These are phyloP conservation scores for Anhinga rufa DNA, from an alignment of 2,113 vertebrate species.

Conservation along the genomic window DNA sequence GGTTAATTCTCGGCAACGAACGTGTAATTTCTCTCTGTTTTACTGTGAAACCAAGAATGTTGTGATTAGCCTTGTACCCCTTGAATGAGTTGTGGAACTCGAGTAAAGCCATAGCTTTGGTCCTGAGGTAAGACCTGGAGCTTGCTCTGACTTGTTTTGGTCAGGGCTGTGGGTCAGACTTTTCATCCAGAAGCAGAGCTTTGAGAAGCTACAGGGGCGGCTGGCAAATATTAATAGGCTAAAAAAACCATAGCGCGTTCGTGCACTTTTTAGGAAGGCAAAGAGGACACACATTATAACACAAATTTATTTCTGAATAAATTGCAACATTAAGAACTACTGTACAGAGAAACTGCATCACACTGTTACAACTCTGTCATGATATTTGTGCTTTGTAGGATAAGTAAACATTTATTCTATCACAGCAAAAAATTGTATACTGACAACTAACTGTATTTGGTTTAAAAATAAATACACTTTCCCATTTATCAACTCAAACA, in stretches of 20 bases:
- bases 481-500: slow-evolving; percentile 10
- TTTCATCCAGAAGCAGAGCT: background rate
- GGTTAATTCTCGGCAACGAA: background rate
- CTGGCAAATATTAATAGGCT: background rate
- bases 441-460: slow-evolving; percentile 42
- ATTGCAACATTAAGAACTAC: slow-evolving; percentile 56
- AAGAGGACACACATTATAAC: slow-evolving; percentile 6
- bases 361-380: slow-evolving; percentile 63
- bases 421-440: slow-evolving; percentile 56
- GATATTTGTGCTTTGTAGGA: slow-evolving; percentile 73
- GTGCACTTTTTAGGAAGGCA: background rate
- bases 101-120: background rate
- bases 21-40: background rate
- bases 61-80: background rate
- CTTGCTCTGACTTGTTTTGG: background rate
- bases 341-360: slow-evolving; percentile 67
- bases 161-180: background rate
- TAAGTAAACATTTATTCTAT: slow-evolving; percentile 69
- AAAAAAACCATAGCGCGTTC: background rate
- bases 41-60: background rate
- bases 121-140: background rate
- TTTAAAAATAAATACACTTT: slow-evolving; percentile 68
- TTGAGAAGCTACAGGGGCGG: background rate
- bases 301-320: slow-evolving; percentile 74
- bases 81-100: background rate